Evolutionary conservation across 1,140 invertebrate genomes (phyloP), one percentile per base, ranked within the genome.

Genomic region (Kradibia gibbosae): DNA sequence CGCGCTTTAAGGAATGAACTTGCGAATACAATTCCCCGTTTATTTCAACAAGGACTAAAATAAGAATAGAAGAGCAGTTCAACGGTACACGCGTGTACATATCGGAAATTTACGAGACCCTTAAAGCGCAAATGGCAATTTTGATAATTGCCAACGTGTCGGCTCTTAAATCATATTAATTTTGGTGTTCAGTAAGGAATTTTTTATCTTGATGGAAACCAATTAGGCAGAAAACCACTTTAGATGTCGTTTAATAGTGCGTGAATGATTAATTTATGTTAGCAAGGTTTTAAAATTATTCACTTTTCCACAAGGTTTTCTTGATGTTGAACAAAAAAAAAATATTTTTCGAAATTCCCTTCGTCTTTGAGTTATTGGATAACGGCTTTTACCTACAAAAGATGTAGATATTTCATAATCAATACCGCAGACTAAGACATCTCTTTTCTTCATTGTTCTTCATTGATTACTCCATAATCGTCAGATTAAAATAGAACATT

Each of bases 161-260:
- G 31, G 20, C 17, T 65, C 31, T 65, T 8, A 15, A 25, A 36
- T 65, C 15, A 22, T 34, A 36, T 20, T 34, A 65, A 36, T 65
- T 65, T 8, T 36, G 2, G 60, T 20, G n/a, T 65, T 34, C 8
- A 17, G 34, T 36, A 10, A 39, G 36, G 3, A 20, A 48, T 77
- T 70, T 70, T 70, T 36, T 28, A 13, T 31, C 25, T 36, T 5
- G 8, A 39, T n/a, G 45, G 73, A 72, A 72, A 78, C 39, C 48
- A 39, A 65, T 60, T 48, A 28, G 17, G 22, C 53, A 25, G 48
- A 62, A 53, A 39, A 67, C 55, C 70, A 82, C 53, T 39, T 60
- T 57, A 62, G 25, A 31, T 48, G 3, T 72, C 70, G 20, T 72
- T 31, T 72, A 34, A 5, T 31, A 13, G 31, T 60, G 53, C 31